Evolutionary conservation across 2,797 vertebrate genomes (phyloP).

Genomic region (Podarcis lilfordi): DNA sequence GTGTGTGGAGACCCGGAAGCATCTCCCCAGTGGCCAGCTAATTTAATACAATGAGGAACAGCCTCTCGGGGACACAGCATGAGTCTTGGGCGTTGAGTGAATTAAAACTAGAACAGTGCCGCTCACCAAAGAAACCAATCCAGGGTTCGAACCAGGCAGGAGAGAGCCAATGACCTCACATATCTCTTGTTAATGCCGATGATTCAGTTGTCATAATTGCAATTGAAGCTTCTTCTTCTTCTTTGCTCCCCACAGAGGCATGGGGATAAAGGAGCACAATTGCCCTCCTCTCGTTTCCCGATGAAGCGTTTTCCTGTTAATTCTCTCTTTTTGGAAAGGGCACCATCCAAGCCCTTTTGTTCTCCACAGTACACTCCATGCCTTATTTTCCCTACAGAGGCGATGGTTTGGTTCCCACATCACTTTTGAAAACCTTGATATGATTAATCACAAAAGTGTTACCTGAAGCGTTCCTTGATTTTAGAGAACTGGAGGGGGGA

Average conservation of each 20-base stretch:
- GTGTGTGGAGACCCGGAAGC: neutral
- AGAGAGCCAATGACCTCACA: neutral
- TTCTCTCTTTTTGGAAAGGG: conserved; percentile 5
- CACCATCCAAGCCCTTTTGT: neutral
- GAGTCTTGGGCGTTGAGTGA: conserved; percentile 7
- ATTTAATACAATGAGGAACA: neutral
- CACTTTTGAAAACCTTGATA: neutral
- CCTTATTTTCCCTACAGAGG: neutral
- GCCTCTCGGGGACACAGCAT: neutral
- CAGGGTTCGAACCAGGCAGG: neutral
- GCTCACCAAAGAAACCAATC: neutral
- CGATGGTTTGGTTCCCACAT: neutral
- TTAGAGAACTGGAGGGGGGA: neutral
- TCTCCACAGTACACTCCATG: neutral
- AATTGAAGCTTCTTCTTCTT: neutral
- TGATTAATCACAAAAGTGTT: conserved; percentile 4
- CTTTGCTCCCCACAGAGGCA: neutral
- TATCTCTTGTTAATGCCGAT: conserved; percentile 2
- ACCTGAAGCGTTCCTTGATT: neutral
- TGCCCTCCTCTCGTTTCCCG: neutral
- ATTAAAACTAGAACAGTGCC: neutral
- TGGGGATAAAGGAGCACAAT: no score
- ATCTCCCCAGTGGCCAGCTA: neutral
- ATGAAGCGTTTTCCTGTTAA: conserved; percentile 9
- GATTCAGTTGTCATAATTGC: conserved; percentile 13